Conservation (phyloP, 2,888 invertebrate genomes). For the Furcula furcula region DNA sequence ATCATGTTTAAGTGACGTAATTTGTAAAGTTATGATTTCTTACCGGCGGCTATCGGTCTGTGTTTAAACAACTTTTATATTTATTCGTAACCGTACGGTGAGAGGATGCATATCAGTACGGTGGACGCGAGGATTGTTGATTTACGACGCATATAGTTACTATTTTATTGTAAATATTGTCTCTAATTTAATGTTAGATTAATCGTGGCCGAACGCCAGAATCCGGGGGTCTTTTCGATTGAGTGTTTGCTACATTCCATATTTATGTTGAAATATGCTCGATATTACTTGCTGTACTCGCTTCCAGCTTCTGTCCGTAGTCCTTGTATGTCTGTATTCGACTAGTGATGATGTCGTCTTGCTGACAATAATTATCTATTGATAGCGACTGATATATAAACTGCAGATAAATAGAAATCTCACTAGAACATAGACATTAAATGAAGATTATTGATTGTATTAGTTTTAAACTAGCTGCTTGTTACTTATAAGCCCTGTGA, state of each 20-base stretch:
- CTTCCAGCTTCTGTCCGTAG: conserved; percentile 32
- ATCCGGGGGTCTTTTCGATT: conserved; percentile 75
- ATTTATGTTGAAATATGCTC: conserved; percentile 80
- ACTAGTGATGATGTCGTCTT: conserved; percentile 23
- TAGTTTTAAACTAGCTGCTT: conserved; percentile 71
- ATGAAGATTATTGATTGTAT: conserved; percentile 57
- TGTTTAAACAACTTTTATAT: conserved; percentile 82
- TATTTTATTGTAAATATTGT: conserved; percentile 80
- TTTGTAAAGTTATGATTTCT: conserved; percentile 70
- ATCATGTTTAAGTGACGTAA: conserved; percentile 71
- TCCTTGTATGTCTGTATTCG: conserved; percentile 21
- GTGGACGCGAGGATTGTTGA: conserved; percentile 71
- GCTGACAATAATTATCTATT: conserved; percentile 50
- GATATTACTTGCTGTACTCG: conserved; percentile 60
- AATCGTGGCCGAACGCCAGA: conserved; percentile 65
- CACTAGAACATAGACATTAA: conserved; percentile 68
- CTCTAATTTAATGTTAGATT: conserved; percentile 76
- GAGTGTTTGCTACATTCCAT: conserved; percentile 82
- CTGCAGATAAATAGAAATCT: conserved; percentile 67
- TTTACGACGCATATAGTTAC: conserved; percentile 76
- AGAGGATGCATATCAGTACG: conserved; percentile 77
- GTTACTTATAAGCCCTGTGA: conserved; percentile 53
- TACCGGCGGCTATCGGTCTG: conserved; percentile 73
- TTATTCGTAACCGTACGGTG: conserved; percentile 65
- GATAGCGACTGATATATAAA: conserved; percentile 62